Evolutionary conservation across 2,888 invertebrate species (phyloP).

Genomic region (Nomada fucata): DNA sequence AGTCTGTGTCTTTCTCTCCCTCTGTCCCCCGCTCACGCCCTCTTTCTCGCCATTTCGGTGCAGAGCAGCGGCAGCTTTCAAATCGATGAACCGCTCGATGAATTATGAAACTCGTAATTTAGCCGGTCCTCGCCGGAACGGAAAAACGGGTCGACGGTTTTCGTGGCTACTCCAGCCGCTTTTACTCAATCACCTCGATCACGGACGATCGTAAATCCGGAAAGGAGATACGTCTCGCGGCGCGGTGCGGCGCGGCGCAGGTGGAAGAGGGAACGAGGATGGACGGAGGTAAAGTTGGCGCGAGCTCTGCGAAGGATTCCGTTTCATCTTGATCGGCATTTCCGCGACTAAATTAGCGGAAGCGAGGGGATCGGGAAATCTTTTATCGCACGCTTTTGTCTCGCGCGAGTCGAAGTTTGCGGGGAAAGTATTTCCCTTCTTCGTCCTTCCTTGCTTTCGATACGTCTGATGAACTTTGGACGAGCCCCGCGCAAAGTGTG

Average conservation of each 20-base stretch:
- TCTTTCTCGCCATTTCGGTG: background rate
- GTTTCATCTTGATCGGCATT: background rate
- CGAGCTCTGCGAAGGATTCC: background rate
- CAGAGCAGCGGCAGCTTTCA: constrained; percentile 22
- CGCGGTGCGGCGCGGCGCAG: background rate
- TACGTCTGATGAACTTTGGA: too few species aligned
- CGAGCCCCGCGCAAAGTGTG: too few species aligned
- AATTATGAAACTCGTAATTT: constrained; percentile 64
- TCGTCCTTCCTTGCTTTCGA: too few species aligned
- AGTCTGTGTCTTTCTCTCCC: background rate
- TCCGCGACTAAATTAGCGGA: constrained; percentile 2
- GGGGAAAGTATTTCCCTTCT: too few species aligned
- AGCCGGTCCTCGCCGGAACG: constrained; percentile 27
- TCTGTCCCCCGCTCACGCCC: background rate
- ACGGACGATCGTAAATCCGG: constrained; percentile 36
- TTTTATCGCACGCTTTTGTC: background rate
- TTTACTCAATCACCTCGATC: constrained; percentile 44
- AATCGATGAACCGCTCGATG: constrained; percentile 52
- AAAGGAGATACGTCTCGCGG: constrained; percentile 13
- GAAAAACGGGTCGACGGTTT: constrained; percentile 38
- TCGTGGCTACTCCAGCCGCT: constrained; percentile 8
- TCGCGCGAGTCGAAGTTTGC: too few species aligned
- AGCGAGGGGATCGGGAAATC: constrained; percentile 1
- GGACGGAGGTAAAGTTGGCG: background rate
- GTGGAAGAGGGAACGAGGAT: background rate